These are phyloP conservation scores for Cynodonichthys magdalenae DNA, from an alignment of 2,797 vertebrate species.

Conservation along the genomic window DNA sequence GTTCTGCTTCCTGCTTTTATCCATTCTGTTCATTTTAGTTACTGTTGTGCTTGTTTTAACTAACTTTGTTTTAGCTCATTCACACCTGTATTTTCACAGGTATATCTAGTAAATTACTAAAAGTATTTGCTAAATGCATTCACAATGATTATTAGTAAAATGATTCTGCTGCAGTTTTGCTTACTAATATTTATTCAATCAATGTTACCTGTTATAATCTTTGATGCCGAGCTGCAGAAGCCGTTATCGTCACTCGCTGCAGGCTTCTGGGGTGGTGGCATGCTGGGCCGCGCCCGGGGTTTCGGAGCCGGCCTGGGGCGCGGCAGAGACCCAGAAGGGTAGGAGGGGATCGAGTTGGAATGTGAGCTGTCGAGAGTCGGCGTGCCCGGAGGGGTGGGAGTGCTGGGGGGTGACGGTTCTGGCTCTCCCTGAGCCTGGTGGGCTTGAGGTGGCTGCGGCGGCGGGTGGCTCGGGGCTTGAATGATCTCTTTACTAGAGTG, in stretches of 20 bases:
- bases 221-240: constrained; percentile 83
- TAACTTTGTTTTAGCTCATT: no score
- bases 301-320: constrained; percentile 90
- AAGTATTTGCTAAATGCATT: no score
- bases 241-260: constrained; percentile 72
- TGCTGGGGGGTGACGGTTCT: constrained; percentile 85
- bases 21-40: no score
- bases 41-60: no score
- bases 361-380: constrained; percentile 74
- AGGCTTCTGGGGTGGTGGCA: constrained; percentile 92
- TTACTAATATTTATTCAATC: no score
- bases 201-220: constrained; percentile 89
- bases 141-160: no score
- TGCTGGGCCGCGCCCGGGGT: constrained; percentile 86
- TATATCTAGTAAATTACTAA: no score
- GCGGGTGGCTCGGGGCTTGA: constrained; percentile 92
- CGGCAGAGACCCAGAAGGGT: constrained; percentile 81
- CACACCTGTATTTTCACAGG: no score
- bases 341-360: constrained; percentile 33
- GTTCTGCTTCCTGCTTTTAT: no score
- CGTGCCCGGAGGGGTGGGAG: constrained; percentile 88
- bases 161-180: no score
- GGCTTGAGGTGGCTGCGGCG: constrained; percentile 88
- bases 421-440: constrained; percentile 56
- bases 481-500: constrained; percentile 83